These are phyloP conservation scores for Macrosiphum euphorbiae DNA, from an alignment of 2,888 invertebrate genomes.

Conservation along the genomic window DNA sequence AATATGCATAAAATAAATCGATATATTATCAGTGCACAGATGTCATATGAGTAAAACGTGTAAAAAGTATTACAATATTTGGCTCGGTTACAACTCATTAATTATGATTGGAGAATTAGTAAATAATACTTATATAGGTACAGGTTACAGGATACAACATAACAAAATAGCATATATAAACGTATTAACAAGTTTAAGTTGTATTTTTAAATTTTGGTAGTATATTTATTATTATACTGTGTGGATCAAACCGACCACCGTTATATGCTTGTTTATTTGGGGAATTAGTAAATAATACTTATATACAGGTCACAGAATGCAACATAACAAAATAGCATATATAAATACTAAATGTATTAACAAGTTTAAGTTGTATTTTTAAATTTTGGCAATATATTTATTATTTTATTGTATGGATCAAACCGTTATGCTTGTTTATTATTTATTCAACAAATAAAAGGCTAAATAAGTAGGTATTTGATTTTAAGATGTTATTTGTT, in stretches of 20 bases:
- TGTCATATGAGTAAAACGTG: not conserved
- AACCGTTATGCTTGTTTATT: not conserved
- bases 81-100: not conserved
- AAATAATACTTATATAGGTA: not conserved
- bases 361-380: not conserved
- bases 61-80: not conserved
- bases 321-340: not conserved
- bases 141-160: not conserved
- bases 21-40: not conserved
- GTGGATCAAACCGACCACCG: not conserved
- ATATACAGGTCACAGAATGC: not conserved
- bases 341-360: not conserved
- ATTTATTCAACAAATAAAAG: not conserved
- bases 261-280: not conserved
- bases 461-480: not conserved
- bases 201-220: not conserved
- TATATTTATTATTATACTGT: not conserved
- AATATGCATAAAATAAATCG: not conserved
- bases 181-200: not conserved
- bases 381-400: not conserved
- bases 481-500: not conserved
- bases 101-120: not conserved
- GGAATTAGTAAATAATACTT: not conserved
- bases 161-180: not conserved
- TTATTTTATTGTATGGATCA: not conserved